phyloP scores from a whole-genome alignment of 2,113 vertebrate species.

The Oreochromis spilurus region DNA sequence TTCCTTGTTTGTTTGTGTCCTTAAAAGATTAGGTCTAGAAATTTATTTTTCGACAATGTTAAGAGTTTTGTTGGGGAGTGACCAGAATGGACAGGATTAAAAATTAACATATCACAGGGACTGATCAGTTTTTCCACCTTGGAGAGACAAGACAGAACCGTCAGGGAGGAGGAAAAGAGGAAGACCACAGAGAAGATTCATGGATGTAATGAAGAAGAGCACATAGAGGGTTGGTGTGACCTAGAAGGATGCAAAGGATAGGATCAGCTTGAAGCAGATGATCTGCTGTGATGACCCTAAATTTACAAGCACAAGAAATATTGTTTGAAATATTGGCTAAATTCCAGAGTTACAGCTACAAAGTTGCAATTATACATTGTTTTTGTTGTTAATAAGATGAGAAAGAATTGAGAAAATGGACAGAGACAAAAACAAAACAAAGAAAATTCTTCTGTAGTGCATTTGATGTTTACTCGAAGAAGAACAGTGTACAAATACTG shows the following conservation, averaged over 20 bases:
- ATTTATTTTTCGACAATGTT: not conserved
- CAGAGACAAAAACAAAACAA: not conserved
- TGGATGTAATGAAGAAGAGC: not conserved
- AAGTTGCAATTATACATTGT: accelerated
- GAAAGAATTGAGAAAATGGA: not conserved
- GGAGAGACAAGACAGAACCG: not conserved
- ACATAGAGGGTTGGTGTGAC: not conserved
- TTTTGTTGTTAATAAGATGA: not conserved
- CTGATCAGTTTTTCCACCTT: not conserved
- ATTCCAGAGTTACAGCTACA: too few species aligned
- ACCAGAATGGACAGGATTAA: not conserved
- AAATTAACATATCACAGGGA: not conserved
- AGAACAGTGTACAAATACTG: not conserved
- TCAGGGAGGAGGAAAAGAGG: not conserved
- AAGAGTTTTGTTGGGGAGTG: not conserved
- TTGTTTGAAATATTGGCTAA: not conserved
- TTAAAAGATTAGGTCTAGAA: not conserved
- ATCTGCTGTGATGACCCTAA: not conserved
- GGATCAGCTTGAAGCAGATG: not conserved
- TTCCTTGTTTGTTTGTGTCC: not conserved
- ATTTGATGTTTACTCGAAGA: not conserved
- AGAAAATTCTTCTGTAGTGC: not conserved
- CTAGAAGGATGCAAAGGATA: not conserved
- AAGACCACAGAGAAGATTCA: not conserved
- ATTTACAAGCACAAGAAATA: not conserved